These are phyloP conservation scores for Hololepta plana DNA, from an alignment of 2,888 invertebrate species.

Conservation along the genomic window DNA sequence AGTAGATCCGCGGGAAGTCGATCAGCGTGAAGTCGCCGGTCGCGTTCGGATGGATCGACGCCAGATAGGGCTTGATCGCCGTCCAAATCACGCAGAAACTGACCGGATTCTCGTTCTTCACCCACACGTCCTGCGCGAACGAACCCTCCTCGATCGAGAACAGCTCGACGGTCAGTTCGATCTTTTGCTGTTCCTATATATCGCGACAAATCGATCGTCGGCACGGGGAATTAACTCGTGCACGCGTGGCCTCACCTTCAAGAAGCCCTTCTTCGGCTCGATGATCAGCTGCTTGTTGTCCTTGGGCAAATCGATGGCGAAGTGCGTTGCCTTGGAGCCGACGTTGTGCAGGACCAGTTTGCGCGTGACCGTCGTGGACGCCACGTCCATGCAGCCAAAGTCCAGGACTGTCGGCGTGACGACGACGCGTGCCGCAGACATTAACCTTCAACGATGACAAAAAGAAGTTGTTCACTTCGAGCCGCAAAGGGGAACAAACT, in stretches of 20 bases:
- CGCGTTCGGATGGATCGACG: constrained; percentile 21
- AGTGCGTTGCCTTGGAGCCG: constrained; percentile 24
- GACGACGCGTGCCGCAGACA: constrained; percentile 16
- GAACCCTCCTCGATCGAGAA: constrained; percentile 21
- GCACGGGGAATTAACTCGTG: too few relatives aligned
- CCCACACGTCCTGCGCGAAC: constrained; percentile 27
- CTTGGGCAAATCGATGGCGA: constrained; percentile 26
- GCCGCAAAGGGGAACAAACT: too few relatives aligned
- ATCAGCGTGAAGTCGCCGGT: constrained; percentile 24
- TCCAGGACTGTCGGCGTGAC: constrained; percentile 21
- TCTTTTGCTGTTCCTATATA: constrained; percentile 14
- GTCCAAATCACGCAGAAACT: constrained; percentile 17
- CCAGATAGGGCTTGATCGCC: constrained; percentile 22
- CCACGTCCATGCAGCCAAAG: constrained; percentile 28
- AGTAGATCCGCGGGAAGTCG: constrained; percentile 25
- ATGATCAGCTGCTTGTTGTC: constrained; percentile 24
- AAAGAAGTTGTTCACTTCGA: too few relatives aligned
- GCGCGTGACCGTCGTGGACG: constrained; percentile 21
- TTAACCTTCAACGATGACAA: too few relatives aligned
- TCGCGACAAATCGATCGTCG: too few relatives aligned
- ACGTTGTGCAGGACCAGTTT: constrained; percentile 22
- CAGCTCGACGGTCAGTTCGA: constrained; percentile 21
- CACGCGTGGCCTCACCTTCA: constrained; percentile 17
- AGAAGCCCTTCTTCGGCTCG: constrained; percentile 23
- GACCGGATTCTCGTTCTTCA: constrained; percentile 21